Conservation (phyloP, 1,140 invertebrate species). For the Euwallacea similis region DNA sequence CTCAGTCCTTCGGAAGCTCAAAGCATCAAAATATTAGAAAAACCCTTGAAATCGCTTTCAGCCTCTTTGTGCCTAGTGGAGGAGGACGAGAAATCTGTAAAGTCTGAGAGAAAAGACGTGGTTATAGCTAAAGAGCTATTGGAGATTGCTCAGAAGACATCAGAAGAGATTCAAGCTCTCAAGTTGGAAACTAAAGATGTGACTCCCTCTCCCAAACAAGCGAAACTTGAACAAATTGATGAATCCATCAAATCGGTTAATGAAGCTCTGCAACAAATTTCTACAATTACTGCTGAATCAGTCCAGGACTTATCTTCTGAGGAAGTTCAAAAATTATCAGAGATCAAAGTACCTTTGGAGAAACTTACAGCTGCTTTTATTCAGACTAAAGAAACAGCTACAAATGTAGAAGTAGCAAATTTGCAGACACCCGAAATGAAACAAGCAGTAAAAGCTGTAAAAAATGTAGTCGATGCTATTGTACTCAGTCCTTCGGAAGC, state of each 20-base stretch:
- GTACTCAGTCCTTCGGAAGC: neutral
- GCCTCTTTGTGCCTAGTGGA: neutral
- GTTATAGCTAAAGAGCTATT: conserved; percentile 1
- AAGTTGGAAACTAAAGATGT: conserved; percentile 10
- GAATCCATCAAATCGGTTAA: neutral
- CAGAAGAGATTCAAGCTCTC: conserved; percentile 6
- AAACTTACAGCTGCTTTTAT: conserved; percentile 9
- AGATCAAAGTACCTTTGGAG: conserved; percentile 19
- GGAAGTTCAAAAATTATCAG: conserved; percentile 9
- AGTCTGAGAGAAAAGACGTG: neutral
- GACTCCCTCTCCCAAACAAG: conserved; percentile 17
- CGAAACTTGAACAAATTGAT: conserved; percentile 6
- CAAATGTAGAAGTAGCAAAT: neutral
- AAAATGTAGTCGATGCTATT: neutral
- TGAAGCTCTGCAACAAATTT: conserved; percentile 9
- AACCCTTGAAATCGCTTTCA: conserved; percentile 1
- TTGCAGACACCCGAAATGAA: conserved; percentile 2
- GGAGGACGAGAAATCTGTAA: neutral
- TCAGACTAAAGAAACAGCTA: neutral
- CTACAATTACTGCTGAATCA: neutral
- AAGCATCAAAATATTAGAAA: neutral
- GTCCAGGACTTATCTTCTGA: conserved; percentile 21
- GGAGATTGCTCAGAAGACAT: conserved; percentile 6
- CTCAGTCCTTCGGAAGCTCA: conserved; percentile 16
- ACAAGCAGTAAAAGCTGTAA: conserved; percentile 1